Conservation (phyloP, 2,797 vertebrate species). For the Etheostoma nigrum region DNA sequence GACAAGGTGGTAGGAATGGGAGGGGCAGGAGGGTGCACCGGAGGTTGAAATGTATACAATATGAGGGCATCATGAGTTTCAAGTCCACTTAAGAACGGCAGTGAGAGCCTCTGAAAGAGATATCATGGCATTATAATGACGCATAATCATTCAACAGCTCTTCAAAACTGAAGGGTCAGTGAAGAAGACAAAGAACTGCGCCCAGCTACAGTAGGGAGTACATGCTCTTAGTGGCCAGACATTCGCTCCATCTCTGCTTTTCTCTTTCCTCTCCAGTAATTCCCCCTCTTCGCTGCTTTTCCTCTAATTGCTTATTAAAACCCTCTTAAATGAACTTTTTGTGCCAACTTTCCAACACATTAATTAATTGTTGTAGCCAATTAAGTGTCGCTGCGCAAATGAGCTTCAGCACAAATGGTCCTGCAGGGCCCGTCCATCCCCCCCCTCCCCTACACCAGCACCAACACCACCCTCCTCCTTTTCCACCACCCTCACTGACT, state of each 20-base stretch:
- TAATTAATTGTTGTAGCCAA: constrained; percentile 99
- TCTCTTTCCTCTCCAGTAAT: constrained; percentile 80
- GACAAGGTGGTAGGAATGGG: constrained; percentile 64
- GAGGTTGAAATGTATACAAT: constrained; percentile 63
- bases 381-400: constrained; percentile 99
- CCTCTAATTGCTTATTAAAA: constrained; percentile 89
- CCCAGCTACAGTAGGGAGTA: constrained; percentile 27
- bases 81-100: constrained; percentile 53
- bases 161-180: constrained; percentile 64
- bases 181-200: constrained; percentile 28
- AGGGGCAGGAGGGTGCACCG: constrained; percentile 59
- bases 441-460: constrained; percentile 22
- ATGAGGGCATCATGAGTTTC: constrained; percentile 55
- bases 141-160: constrained; percentile 46
- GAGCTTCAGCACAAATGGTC: constrained; percentile 98
- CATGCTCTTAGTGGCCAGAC: constrained; percentile 62
- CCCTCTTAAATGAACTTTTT: constrained; percentile 91
- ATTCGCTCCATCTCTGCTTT: constrained; percentile 54
- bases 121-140: constrained; percentile 29
- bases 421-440: constrained; percentile 90
- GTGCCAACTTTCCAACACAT: constrained; percentile 99
- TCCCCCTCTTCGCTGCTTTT: constrained; percentile 82
- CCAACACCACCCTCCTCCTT: constrained; percentile 26
- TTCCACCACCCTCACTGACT: constrained; percentile 47
- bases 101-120: constrained; percentile 29